Evolutionary conservation across 2,888 invertebrate genomes (phyloP).

Genomic region (Habroteleia sp.): DNA sequence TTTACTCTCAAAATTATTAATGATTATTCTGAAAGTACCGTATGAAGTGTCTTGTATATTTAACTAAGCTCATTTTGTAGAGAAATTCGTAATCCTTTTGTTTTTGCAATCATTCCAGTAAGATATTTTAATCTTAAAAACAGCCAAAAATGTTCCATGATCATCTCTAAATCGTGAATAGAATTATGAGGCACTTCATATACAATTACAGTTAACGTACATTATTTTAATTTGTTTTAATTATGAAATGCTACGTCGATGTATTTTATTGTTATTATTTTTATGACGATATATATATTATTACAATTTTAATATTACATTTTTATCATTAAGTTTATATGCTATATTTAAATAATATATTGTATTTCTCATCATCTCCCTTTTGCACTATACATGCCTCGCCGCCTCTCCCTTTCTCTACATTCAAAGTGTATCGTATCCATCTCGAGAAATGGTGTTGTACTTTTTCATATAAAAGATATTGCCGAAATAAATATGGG

Average conservation of each 20-base stretch:
- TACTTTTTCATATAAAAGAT: slow-evolving; percentile 80
- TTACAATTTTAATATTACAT: slow-evolving; percentile 63
- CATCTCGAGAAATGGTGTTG: slow-evolving; percentile 77
- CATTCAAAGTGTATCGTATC: slow-evolving; percentile 72
- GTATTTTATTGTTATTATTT: slow-evolving; percentile 70
- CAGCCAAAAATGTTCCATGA: not conserved
- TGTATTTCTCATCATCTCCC: slow-evolving; percentile 73
- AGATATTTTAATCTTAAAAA: no score
- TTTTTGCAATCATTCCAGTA: no score
- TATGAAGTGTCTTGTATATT: slow-evolving; percentile 31
- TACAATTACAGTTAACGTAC: slow-evolving; percentile 20
- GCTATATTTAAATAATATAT: slow-evolving; percentile 76
- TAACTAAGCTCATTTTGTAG: no score
- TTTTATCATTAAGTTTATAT: slow-evolving; percentile 76
- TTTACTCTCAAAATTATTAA: slow-evolving; percentile 59
- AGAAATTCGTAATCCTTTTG: no score
- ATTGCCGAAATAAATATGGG: slow-evolving; percentile 79
- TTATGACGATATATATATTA: slow-evolving; percentile 64
- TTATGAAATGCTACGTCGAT: slow-evolving; percentile 41
- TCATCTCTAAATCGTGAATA: not conserved
- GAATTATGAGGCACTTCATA: slow-evolving; percentile 28
- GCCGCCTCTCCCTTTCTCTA: slow-evolving; percentile 67
- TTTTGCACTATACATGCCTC: slow-evolving; percentile 71
- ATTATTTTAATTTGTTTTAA: slow-evolving; percentile 45
- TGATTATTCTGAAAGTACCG: slow-evolving; percentile 7